Base-by-base conservation (phyloP, 2,797 vertebrate genomes). In the Pristis pectinata region DNA sequence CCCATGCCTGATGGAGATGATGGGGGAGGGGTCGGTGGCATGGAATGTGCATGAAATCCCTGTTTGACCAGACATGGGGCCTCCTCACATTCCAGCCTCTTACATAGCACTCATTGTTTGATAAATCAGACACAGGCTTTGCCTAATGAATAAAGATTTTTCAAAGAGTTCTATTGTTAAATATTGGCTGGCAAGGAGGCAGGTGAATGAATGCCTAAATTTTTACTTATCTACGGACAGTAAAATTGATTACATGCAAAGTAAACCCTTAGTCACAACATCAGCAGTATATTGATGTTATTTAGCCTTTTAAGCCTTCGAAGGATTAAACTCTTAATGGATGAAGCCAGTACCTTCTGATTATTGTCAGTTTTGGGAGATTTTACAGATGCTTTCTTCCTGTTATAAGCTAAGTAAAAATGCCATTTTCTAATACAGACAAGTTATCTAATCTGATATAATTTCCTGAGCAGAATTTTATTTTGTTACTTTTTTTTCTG, bases 101-200 rank as follows among this genome's bases (percentile, higher is more conserved):
- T 94, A 94, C 92, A 94, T 94, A 76, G 92, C 67, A 19, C 27
- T 76, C 70, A 94, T 76, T 94, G 92, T 94, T 94, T 70, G 53
- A 30, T 53, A 94, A 94, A 94, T 94, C 92, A 94, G 70, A 94
- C 92, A 56, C 92, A 94, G 92, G 44, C 92, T 76, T 53, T 17
- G 67, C 92, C 49, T 94, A 74, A 94, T 94, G 92, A 94, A 94
- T 94, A 94, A 85, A 41, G 92, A 76, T 53, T 94, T 94, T 94
- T 94, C 92, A 94, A 94, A 94, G 92, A 34, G 41, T 56, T 56
- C 92, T 94, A 94, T 94, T 94, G 92, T 94, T 94, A 94, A 76
- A 76, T 74, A n/a, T 76, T 94, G 92, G 67, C 41, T 17, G 72
- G 41, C 92, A 94, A 27, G 74, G 92, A 53, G 49, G 92, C 70